Evolutionary conservation across 2,888 invertebrate species (phyloP).

Genomic region (Stomorhina lunata): DNA sequence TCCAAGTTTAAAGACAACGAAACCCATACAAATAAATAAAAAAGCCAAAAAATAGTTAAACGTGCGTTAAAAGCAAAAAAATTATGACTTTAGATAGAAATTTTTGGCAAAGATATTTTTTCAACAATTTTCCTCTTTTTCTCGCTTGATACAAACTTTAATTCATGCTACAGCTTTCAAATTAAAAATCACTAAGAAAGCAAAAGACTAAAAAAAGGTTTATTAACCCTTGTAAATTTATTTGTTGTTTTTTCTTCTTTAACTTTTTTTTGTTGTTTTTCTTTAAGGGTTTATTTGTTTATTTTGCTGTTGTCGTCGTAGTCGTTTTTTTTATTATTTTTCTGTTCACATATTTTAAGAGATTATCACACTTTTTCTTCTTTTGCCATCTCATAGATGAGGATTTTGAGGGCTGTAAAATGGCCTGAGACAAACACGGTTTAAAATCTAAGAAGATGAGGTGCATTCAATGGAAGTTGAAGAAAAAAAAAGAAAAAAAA

Average conservation of each 20-base stretch:
- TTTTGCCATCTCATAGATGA: background rate
- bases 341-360: conserved; percentile 46
- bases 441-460: conserved; percentile 5
- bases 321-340: conserved; percentile 2
- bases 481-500: conserved; percentile 24
- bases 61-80: conserved; percentile 44
- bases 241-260: background rate
- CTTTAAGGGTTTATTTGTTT: conserved; percentile 38
- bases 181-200: conserved; percentile 22
- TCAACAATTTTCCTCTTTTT: background rate
- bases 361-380: conserved; percentile 62
- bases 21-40: background rate
- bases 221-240: conserved; percentile 59
- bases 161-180: conserved; percentile 9
- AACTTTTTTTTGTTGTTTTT: background rate
- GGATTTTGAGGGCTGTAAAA: background rate
- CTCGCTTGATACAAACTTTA: no score
- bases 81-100: conserved; percentile 29
- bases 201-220: conserved; percentile 35
- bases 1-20: conserved; percentile 17
- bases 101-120: conserved; percentile 30
- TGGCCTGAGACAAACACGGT: background rate
- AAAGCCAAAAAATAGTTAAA: conserved; percentile 10
- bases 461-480: conserved; percentile 17
- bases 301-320: conserved; percentile 21